phyloP scores from a whole-genome alignment of 2,797 vertebrate genomes.

The Aphelocoma californica region DNA sequence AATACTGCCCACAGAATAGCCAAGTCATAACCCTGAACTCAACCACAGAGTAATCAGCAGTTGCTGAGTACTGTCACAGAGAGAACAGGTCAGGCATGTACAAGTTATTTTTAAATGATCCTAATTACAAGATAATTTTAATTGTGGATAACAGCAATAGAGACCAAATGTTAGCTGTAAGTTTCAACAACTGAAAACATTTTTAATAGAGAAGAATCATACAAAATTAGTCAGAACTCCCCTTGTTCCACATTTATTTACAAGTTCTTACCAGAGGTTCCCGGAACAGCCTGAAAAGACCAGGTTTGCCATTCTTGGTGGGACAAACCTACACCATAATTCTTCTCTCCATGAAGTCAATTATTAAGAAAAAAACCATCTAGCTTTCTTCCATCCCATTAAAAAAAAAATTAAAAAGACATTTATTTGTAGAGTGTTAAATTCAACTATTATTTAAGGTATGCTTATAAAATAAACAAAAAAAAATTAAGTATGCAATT shows the following conservation, averaged over 20 bases:
- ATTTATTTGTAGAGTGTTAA: neutral
- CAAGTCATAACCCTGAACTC: neutral
- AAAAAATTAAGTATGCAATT: neutral
- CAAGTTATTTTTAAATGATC: conserved; percentile 19
- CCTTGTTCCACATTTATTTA: neutral
- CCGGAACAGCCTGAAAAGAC: neutral
- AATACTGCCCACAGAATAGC: neutral
- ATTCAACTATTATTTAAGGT: neutral
- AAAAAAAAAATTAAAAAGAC: neutral
- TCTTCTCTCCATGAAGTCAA: neutral
- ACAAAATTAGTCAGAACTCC: neutral
- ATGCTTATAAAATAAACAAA: neutral
- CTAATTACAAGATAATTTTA: conserved; percentile 13
- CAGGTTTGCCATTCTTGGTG: neutral
- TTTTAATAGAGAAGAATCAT: neutral
- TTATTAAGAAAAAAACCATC: neutral
- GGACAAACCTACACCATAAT: neutral
- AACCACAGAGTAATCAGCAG: neutral
- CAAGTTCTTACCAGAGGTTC: neutral
- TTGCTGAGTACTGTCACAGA: neutral
- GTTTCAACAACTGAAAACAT: neutral
- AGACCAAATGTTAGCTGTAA: neutral
- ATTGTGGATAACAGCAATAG: neutral
- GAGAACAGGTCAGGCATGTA: neutral
- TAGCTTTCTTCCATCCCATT: neutral